Conservation (phyloP, 2,888 invertebrate genomes). For the Tetrapedia diversipes region DNA sequence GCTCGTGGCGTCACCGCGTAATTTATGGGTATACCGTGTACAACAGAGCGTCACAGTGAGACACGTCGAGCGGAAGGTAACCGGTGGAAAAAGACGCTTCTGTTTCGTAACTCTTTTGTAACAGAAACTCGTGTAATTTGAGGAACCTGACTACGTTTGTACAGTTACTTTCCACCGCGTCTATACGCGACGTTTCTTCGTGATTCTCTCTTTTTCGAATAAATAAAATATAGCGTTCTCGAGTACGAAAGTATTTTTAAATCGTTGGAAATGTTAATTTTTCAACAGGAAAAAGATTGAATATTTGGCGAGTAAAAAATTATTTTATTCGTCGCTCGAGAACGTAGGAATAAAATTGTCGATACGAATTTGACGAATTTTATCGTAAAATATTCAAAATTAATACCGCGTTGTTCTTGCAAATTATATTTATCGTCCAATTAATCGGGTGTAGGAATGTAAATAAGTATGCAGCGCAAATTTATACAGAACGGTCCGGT, state of each 20-base stretch:
- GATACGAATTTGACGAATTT: not conserved
- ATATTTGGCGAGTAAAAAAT: too few species aligned
- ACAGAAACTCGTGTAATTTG: conserved; percentile 46
- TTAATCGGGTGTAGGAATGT: too few species aligned
- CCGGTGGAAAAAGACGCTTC: conserved; percentile 24
- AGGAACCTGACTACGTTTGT: conserved; percentile 40
- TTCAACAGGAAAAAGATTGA: too few species aligned
- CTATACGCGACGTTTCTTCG: conserved; percentile 22
- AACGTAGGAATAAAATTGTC: too few species aligned
- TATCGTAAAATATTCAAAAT: not conserved
- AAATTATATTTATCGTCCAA: not conserved
- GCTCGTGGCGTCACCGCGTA: conserved; percentile 12
- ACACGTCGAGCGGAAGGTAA: not conserved
- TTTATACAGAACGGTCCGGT: conserved; percentile 11
- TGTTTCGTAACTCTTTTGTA: conserved; percentile 51
- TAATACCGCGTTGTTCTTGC: not conserved
- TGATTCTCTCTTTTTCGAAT: conserved; percentile 5
- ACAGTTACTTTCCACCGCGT: conserved; percentile 47
- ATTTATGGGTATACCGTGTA: conserved; percentile 34
- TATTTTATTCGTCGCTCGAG: not conserved
- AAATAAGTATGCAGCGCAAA: not conserved
- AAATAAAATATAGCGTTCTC: too few species aligned
- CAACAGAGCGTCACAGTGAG: conserved; percentile 9
- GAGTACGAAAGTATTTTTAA: too few species aligned
- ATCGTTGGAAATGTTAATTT: too few species aligned